Evolutionary conservation across 2,797 vertebrate genomes (phyloP), one percentile per base, ranked within the genome.

Genomic region (Cyclura pinguis): DNA sequence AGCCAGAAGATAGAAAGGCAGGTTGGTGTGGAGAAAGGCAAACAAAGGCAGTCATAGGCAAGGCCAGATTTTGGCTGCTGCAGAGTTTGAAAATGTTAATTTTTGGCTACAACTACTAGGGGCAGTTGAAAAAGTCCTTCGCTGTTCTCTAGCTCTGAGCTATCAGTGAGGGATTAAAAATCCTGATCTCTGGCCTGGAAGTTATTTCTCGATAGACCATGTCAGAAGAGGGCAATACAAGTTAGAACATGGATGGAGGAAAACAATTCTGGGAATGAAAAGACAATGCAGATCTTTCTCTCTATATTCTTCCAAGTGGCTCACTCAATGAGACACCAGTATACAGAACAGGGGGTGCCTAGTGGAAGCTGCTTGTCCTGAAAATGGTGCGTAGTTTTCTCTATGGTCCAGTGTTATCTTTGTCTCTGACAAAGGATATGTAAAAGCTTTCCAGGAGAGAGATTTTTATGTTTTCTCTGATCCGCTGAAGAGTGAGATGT

Each of bases 311-410:
- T 62, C 59, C 59, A 62, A 62, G 59, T 62, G 16, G 18, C 18
- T 20, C 59, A 62, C 59, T 62, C 59, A 62, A 20, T 18, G 59
- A 12, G 59, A 62, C 59, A 62, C 59, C 18, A 62, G 16, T 20
- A 47, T 4, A 47, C 42, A 47, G 42, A 62, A 62, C 59, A 62
- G 6, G 20, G 59, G 59, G 20, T 4, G 20, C 20, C 59, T 62
- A 62, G 6, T 62, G 59, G 59, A 20, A 62, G 59, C 42, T 47
- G 59, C 59, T 62, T 7, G 38, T 85, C 67, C 16, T 85, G 42
- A 52, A 64, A 92, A 95, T 93, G 50, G 93, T 59, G 81, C 81
- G 55, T 93, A 92, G 42, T 47, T 47, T 47, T 92, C n/a, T 57
- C 72, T 86, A 69, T 27, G 72, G 0, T 13, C 29, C 62, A 89